These are phyloP conservation scores for Chrysaora quinquecirrha DNA, from an alignment of 30 jellyfish, hydroid and myxozoan genomes.

Conservation along the genomic window DNA sequence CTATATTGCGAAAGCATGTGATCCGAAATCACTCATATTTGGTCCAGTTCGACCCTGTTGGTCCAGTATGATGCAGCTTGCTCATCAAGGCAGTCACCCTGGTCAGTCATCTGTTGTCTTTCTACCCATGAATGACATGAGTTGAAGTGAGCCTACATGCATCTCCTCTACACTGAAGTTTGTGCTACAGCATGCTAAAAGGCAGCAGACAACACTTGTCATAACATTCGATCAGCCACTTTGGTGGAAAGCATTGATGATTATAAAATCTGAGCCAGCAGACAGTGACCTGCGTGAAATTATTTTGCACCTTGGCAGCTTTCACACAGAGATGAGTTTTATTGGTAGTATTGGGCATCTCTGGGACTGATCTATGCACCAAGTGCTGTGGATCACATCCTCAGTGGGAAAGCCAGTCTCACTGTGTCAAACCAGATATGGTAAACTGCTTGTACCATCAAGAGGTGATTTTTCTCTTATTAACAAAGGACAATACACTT, in stretches of 20 bases:
- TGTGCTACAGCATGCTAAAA: neutral
- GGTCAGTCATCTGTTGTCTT: conserved; percentile 22
- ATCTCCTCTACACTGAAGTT: conserved; percentile 11
- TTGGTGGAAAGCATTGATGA: neutral
- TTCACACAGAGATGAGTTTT: neutral
- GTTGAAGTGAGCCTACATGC: conserved; percentile 17
- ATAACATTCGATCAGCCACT: neutral
- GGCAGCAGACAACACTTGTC: neutral
- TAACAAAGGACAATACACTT: too few relatives aligned
- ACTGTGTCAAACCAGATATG: neutral
- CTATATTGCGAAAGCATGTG: neutral
- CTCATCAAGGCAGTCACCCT: conserved; percentile 8
- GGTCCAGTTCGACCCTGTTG: neutral
- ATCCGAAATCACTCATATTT: neutral
- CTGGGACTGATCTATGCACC: neutral
- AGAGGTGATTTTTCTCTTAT: too few relatives aligned
- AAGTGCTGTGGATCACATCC: too few relatives aligned
- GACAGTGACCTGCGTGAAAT: neutral
- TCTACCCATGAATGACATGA: conserved; percentile 30
- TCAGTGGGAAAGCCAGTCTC: neutral
- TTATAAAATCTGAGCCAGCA: neutral
- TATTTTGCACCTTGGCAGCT: neutral
- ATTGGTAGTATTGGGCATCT: neutral
- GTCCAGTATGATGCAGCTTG: conserved; percentile 1
- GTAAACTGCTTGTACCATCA: too few relatives aligned